Conservation (phyloP, 1,140 invertebrate species). For the Uloborus diversus region DNA sequence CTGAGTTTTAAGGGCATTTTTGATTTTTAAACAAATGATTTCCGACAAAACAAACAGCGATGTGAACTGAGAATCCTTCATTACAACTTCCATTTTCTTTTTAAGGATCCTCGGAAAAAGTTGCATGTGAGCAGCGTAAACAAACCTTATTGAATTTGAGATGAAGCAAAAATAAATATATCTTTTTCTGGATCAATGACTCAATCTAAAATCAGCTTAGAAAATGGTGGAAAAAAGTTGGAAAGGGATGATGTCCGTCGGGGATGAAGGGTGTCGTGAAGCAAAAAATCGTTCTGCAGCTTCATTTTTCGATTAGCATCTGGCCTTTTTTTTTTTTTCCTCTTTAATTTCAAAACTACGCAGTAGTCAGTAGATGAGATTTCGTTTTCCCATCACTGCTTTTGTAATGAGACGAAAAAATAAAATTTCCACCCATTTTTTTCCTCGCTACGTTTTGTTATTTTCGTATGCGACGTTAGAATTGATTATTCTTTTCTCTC, state of each 20-base stretch:
- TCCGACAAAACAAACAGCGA: no score
- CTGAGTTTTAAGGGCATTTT: no score
- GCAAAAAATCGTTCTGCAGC: conserved; percentile 14
- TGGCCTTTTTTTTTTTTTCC: background rate
- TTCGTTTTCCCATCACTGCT: background rate
- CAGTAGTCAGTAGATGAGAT: background rate
- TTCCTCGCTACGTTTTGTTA: no score
- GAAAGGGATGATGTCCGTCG: no score
- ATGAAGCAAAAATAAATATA: background rate
- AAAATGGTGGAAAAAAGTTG: background rate
- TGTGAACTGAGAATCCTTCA: no score
- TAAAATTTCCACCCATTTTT: no score
- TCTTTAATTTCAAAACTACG: conserved; percentile 10
- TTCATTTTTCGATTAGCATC: conserved; percentile 38
- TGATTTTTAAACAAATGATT: no score
- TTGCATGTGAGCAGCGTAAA: background rate
- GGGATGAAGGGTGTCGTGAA: background rate
- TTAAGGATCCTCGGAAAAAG: background rate
- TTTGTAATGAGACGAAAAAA: no score
- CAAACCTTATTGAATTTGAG: background rate
- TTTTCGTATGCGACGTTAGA: no score
- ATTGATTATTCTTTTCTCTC: no score
- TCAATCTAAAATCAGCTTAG: conserved; percentile 27
- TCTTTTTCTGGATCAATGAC: conserved; percentile 9
- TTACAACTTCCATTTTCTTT: background rate